Evolutionary conservation across 2,113 vertebrate species (phyloP), one percentile per base, ranked within the genome.

Genomic region (Anhinga anhinga): DNA sequence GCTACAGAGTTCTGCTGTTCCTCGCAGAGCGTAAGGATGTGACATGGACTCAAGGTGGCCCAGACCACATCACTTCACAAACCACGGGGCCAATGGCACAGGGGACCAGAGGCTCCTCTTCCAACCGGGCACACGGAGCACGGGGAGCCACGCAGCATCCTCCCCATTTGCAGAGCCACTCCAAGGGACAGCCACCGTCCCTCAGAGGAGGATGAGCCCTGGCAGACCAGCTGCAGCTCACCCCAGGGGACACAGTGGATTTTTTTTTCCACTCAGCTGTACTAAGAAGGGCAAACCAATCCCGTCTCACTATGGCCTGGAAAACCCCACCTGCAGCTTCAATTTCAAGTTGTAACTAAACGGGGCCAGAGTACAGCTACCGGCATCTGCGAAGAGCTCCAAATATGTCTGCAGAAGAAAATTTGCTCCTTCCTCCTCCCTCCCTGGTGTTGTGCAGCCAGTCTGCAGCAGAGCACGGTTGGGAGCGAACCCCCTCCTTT

Each of bases 171-270:
- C 34, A 36, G 38, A 53, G 27, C 47, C 18, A 26, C 19, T 26
- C 47, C 44, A 8, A 76, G 34, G n/a, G 15, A 14, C 40, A 13
- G 65, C 21, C 47, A 11, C 44, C 5, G 0, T n/a, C 40, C 49
- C 45, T 7, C 1, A 2, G 34, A 16, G 18, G 11, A 49, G 20
- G 36, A 71, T 0, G 3, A 50, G 55, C 36, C 61, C 61, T 47
- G 49, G 53, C 27, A 78, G 34, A 21, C 4, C 11, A 14, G 38
- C 38, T 36, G 13, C 82, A 76, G 11, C 36, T 72, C 21, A 1
- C 4, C 29, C 17, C 2, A 0, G 15, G 30, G 19, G 23, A 58
- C 15, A 21, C 1, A 0, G 8, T 0, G 8, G 30, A 14, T 13
- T 0, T 6, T 67, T 7, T 66, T 32, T 58, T 32, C 42, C 29